Evolutionary conservation across 2,888 invertebrate genomes (phyloP).

Genomic region (Cyrtodaria siliqua): DNA sequence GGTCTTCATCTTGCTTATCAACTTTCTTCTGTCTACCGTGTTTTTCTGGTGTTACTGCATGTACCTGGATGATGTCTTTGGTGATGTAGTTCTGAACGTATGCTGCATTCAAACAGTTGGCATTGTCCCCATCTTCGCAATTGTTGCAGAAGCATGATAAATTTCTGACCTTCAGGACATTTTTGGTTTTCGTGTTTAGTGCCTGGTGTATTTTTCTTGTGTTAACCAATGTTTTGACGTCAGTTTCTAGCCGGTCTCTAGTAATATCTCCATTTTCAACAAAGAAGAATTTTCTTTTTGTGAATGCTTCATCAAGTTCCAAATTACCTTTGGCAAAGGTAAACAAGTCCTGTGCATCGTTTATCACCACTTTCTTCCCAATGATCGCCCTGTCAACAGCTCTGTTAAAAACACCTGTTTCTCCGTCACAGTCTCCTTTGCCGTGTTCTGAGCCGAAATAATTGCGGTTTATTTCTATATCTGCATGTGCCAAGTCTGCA

Average conservation of each 20-base stretch:
- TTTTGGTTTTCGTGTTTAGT: constrained; percentile 9
- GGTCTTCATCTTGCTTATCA: not conserved
- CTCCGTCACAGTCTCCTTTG: constrained; percentile 55
- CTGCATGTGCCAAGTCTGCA: constrained; percentile 26
- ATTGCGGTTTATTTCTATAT: constrained; percentile 34
- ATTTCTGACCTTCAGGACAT: constrained; percentile 28
- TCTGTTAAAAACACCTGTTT: constrained; percentile 49
- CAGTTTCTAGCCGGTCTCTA: constrained; percentile 47
- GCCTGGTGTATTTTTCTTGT: constrained; percentile 48
- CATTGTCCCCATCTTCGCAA: constrained; percentile 19
- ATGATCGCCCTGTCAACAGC: constrained; percentile 47
- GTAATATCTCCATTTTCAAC: constrained; percentile 47
- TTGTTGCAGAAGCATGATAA: constrained; percentile 44
- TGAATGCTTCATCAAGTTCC: constrained; percentile 21
- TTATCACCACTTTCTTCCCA: constrained; percentile 47
- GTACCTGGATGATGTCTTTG: too few relatives aligned
- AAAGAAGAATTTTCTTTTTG: constrained; percentile 44
- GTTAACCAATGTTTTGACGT: constrained; percentile 36
- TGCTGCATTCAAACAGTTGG: constrained; percentile 36
- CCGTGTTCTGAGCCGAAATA: constrained; percentile 60
- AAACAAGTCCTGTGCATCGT: constrained; percentile 44
- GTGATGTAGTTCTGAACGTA: not conserved
- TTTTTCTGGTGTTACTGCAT: not conserved
- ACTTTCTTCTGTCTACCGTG: not conserved
- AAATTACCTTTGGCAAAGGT: constrained; percentile 28